Evolutionary conservation across 2,113 vertebrate species (phyloP), one percentile per base, ranked within the genome.

Genomic region (Cyanoliseus patagonus): DNA sequence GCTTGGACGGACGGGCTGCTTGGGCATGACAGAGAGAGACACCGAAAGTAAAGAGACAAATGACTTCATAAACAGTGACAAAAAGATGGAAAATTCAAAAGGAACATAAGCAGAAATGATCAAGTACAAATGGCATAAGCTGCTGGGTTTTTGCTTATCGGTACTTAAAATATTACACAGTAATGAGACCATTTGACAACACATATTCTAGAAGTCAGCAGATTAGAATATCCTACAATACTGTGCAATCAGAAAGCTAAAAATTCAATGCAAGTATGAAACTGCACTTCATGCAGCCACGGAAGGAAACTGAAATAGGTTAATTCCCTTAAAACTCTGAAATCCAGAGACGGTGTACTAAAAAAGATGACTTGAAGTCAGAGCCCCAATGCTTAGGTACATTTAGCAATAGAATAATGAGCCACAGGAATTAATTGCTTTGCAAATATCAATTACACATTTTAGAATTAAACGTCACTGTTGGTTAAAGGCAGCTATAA

Each of bases 31-130:
- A 78, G 96, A 97, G 97, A 98, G 96, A 98, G 96, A 98, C 82
- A 74, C 95, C 97, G 95, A 98, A 98, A 97, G 96, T 96, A 98
- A 98, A 98, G 97, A 98, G 97, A 98, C 96, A 98, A 92, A 94
- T 97, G 98, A 98, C 97, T 96, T 97, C 91, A 97, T 98, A 96
- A 97, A 98, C 95, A 96, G 95, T 97, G 97, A 98, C 97, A 97
- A 97, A 96, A 96, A 86, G 96, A 98, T 97, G 97, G 96, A 41
- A 95, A 96, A 94, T 97, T 97, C 10, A 24, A 97, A 98, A 97
- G 93, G 97, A 98, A 98, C 95, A 86, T 94, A 97, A 98, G 97
- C 96, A 96, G 91, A 94, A 94, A 94, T 81, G 96, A 96, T 88
- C 87, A 92, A 92, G 97, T 95, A 97, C 73, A 89, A 93, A 97